Conservation (phyloP, 1,140 invertebrate genomes). For the Pseudomyrmex sp. region DNA sequence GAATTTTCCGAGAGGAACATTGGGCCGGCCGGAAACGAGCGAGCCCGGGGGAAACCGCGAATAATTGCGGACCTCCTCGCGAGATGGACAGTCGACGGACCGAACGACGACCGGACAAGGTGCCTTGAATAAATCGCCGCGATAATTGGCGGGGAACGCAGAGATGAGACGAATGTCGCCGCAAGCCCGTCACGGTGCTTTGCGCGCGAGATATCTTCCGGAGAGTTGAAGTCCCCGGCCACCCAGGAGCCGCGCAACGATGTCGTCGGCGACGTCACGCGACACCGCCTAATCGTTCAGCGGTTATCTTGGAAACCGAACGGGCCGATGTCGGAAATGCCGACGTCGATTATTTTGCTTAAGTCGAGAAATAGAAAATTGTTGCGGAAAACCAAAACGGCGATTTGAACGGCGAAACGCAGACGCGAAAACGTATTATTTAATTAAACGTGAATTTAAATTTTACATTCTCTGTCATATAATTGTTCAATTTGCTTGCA, state of each 20-base stretch:
- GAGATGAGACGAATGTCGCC: conserved; percentile 16
- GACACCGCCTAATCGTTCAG: conserved; percentile 48
- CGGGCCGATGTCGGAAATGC: conserved; percentile 5
- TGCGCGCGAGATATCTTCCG: conserved; percentile 27
- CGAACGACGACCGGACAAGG: background rate
- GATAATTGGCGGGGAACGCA: conserved; percentile 55
- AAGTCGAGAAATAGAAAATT: background rate
- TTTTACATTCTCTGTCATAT: background rate
- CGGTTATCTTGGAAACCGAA: conserved; percentile 9
- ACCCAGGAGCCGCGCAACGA: conserved; percentile 45
- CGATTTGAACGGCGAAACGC: background rate
- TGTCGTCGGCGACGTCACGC: conserved; percentile 35
- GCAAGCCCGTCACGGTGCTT: conserved; percentile 34
- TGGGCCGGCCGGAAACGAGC: background rate
- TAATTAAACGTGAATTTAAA: conserved; percentile 2
- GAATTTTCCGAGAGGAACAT: conserved; percentile 48
- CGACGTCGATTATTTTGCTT: conserved; percentile 12
- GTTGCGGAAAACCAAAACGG: background rate
- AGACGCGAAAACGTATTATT: background rate
- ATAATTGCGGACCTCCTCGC: conserved; percentile 45
- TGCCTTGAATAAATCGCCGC: conserved; percentile 56
- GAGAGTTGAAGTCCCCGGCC: conserved; percentile 30
- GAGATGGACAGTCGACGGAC: conserved; percentile 50
- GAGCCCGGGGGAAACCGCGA: conserved; percentile 39
- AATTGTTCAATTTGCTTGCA: too few species aligned